Evolutionary conservation across 2,888 invertebrate species (phyloP), one percentile per base, ranked within the genome.

Genomic region (Sinodicranocentrus sp.): DNA sequence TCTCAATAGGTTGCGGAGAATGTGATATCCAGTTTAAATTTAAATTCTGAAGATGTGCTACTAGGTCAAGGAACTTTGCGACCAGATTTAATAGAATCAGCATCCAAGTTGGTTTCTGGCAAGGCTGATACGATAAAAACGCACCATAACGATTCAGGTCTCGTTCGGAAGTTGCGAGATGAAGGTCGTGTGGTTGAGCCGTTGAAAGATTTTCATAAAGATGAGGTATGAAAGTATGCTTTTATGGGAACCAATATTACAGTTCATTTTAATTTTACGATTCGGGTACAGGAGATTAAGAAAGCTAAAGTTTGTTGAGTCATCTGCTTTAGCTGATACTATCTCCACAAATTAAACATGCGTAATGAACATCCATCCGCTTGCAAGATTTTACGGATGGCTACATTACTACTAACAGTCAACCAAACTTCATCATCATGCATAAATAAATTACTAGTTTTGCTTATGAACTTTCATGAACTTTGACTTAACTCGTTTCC

Each of bases 131-230:
- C 95, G 28, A 99, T 99, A 90, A 99, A 99, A 92, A 99, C 99
- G 26, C 99, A 99, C 91, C 99, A 99, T 92, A 99, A 99, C 91
- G 99, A 99, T 91, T 98, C 98, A 13, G 97, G 97, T 90, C 92
- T 99, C 79, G 97, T 99, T 79, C 92, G 98, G 82, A 92, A 93
- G 89, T 92, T 96, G 89, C 92, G 95, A 89, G 91, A 91, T 26
- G 89, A 92, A 90, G 98, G 98, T 13, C 93, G 97, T 75, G 98
- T 99, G 21, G 95, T 99, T 13, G 99, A 99, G 91, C 99, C 99
- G n/a, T 92, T 99, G 78, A 95, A 95, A 91, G 99, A 99, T 92
- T 99, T 99, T 91, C 99, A 99, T 91, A 99, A 99, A 92, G 99
- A 99, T 90, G 99, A 99, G 93, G 97, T 95, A 77, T 67, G 65